A percentile compares a stretch with the other conserved stretches of the same genome.
Evolutionary conservation across 2,888 invertebrate species (phyloP).

Genomic region (Athripsodes cinereus): DNA sequence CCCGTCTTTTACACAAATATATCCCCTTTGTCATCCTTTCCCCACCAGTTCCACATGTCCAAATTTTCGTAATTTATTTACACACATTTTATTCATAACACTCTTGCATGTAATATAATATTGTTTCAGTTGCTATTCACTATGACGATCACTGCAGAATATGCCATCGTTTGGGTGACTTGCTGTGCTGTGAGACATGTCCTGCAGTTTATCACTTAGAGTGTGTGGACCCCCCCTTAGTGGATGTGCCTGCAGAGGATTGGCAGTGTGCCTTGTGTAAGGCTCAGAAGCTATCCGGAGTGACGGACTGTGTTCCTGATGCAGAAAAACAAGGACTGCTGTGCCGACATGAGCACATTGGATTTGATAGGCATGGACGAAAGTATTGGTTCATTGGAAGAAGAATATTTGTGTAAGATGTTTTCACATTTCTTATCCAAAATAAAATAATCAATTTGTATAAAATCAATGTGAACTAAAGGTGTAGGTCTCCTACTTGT

Average conservation of each 20-base stretch:
- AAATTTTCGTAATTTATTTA: too few relatives aligned
- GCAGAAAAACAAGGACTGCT: conserved; percentile 87
- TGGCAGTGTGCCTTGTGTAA: conserved; percentile 96
- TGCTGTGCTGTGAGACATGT: conserved; percentile 96
- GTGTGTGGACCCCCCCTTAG: conserved; percentile 92
- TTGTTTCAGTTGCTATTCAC: conserved; percentile 63
- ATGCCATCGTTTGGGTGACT: conserved; percentile 88
- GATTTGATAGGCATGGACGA: conserved; percentile 91
- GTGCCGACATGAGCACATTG: conserved; percentile 89
- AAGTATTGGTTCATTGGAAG: conserved; percentile 97
- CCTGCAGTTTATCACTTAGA: conserved; percentile 96
- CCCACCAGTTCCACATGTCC: too few relatives aligned
- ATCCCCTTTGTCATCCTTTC: too few relatives aligned
- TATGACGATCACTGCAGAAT: conserved; percentile 91
- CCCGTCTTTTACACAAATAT: too few relatives aligned
- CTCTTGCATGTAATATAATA: too few relatives aligned
- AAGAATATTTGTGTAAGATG: conserved; percentile 80
- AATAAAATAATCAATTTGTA: too few relatives aligned
- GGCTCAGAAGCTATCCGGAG: conserved; percentile 86
- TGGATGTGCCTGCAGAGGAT: conserved; percentile 92
- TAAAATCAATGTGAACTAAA: too few relatives aligned
- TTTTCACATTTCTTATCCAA: too few relatives aligned
- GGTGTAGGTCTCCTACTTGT: too few relatives aligned
- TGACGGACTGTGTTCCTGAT: conserved; percentile 87
- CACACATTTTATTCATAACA: too few relatives aligned